Percentiles rank a stretch among this genome's conserved stretches.
These are phyloP conservation scores for Ovis aries DNA, from an alignment of 2,113 vertebrate species.

Conservation along the genomic window DNA sequence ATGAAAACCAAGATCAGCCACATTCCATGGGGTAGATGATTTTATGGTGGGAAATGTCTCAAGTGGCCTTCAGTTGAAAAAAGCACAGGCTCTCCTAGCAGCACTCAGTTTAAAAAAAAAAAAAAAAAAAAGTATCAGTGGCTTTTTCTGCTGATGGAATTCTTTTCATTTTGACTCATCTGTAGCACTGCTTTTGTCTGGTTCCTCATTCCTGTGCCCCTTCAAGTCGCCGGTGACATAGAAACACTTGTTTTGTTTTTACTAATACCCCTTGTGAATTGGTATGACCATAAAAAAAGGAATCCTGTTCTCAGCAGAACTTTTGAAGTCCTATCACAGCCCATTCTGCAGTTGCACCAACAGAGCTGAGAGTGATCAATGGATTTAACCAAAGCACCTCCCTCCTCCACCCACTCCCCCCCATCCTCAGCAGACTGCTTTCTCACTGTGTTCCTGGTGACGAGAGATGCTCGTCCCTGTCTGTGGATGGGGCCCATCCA, in stretches of 20 bases:
- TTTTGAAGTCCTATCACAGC: background rate
- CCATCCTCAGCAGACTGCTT: background rate
- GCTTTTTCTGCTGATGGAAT: background rate
- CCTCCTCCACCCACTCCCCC: accelerated
- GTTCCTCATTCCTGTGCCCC: slow-evolving; percentile 38
- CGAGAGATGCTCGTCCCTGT: accelerated
- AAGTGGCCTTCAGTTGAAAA: slow-evolving; percentile 72
- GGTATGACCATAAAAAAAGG: background rate
- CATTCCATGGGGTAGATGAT: background rate
- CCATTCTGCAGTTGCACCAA: accelerated
- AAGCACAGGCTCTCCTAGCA: slow-evolving; percentile 69
- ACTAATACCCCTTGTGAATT: background rate
- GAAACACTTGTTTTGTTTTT: background rate
- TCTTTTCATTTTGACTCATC: slow-evolving; percentile 46
- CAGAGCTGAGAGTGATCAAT: background rate
- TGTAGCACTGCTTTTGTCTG: slow-evolving; percentile 35
- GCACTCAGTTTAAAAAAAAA: background rate
- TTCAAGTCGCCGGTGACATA: background rate
- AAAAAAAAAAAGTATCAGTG: background rate
- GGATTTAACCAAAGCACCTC: background rate
- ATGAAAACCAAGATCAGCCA: background rate
- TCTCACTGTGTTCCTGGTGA: background rate
- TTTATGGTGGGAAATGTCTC: background rate
- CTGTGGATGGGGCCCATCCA: background rate
- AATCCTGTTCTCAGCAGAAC: background rate